Percentiles rank a stretch among this genome's conserved stretches.
phyloP scores from a whole-genome alignment of 2,797 vertebrate genomes.

The Hydrolagus colliei region DNA sequence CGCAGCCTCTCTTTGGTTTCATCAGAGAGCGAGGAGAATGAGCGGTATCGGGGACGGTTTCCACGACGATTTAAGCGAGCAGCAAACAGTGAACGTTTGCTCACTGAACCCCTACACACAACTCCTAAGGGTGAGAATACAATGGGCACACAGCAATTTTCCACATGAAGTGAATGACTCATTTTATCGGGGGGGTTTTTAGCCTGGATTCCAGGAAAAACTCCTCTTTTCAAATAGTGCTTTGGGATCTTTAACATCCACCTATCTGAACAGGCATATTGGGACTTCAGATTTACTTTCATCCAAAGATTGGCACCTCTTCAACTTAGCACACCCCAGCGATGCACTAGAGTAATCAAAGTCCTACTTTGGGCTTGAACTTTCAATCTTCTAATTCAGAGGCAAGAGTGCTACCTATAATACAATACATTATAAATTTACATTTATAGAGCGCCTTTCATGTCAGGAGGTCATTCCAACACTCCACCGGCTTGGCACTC shows the following conservation, averaged over 20 bases:
- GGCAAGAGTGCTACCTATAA: too few relatives aligned
- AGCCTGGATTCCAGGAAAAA: background rate
- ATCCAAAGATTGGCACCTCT: background rate
- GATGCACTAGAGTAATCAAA: too few relatives aligned
- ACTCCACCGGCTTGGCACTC: too few relatives aligned
- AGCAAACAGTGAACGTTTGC: constrained; percentile 83
- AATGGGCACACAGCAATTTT: background rate
- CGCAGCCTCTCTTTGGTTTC: constrained; percentile 90
- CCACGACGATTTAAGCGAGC: constrained; percentile 80
- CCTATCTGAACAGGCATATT: background rate
- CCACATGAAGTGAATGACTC: background rate
- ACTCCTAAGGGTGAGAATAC: constrained; percentile 75
- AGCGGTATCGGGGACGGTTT: constrained; percentile 83
- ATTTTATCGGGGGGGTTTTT: background rate
- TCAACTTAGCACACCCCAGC: too few relatives aligned
- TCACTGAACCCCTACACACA: constrained; percentile 74
- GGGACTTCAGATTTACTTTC: background rate
- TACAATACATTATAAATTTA: too few relatives aligned
- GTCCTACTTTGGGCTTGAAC: too few relatives aligned
- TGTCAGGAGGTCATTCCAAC: too few relatives aligned
- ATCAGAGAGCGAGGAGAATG: constrained; percentile 92
- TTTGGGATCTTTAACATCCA: background rate
- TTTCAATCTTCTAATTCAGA: too few relatives aligned
- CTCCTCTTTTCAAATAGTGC: background rate
- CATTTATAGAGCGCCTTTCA: too few relatives aligned